Evolutionary conservation across 2,113 vertebrate species (phyloP), one percentile per base, ranked within the genome.

Genomic region (Ceratotherium simum): DNA sequence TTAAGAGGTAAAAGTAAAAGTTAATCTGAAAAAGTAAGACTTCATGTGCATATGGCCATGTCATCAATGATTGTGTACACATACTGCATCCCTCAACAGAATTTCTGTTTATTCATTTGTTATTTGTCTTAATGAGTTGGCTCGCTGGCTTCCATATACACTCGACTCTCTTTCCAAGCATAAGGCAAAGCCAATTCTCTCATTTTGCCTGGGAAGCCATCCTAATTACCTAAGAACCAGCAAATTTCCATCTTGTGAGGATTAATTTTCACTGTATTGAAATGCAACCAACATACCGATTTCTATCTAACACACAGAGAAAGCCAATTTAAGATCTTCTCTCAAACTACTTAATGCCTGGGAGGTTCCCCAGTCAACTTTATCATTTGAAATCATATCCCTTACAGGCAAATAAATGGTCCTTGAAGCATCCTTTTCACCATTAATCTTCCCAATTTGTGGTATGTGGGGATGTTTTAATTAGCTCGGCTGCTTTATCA

Each of bases 171-270:
- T 84, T 97, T 84, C 93, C 93, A 97, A 87, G 70, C 51, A 10
- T 29, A 56, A 62, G 4, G 46, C 80, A 97, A 95, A 94, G 95
- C 91, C 93, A 92, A 14, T 73, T 76, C 93, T 94, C 76, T 96
- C 88, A 80, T 88, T 72, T 56, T 51, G 70, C 11, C 72, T 95
- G 46, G 81, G 33, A 96, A 95, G 20, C 33, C 67, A 6, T 91
- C 60, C 81, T 91, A 78, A 93, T 93, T 94, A 76, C 81, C 46
- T 56, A 96, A 92, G 88, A 81, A 78, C 60, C 10, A 92, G 56
- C 70, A 62, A 39, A 64, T 67, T 91, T 90, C 58, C 73, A 10
- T 80, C 69, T 90, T 33, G 2, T 8, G 54, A 92, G 29, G 56
- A 90, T 65, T 25, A 73, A 73, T 86, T 78, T 79, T 90, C 54